Evolutionary conservation across 2,797 vertebrate genomes (phyloP), one percentile per base, ranked within the genome.

Genomic region (Acanthiza pusilla): DNA sequence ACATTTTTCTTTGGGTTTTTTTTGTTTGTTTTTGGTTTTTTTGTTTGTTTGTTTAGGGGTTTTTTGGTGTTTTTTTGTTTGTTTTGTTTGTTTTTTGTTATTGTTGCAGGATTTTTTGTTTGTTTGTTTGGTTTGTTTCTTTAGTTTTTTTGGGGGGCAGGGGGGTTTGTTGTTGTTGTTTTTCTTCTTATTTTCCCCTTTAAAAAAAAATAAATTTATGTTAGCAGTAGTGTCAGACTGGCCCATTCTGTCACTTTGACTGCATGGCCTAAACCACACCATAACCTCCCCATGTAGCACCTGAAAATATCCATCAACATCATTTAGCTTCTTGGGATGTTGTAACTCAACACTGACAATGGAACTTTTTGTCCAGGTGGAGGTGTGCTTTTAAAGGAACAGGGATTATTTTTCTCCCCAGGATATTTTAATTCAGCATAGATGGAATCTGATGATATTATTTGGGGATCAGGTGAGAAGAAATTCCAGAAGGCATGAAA

Each of bases 1-100:
- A 25, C 1, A 0, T 15, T n/a, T 19, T 4, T 16, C 3, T 4
- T 11, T 11, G 16, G 16, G 5, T 47, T 47, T 47, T 47, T 21
- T 22, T 47, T 21, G 8, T 8, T 36, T 36, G 36, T 45, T 45
- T 26, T 19, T 25, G 42, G 42, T 43, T 10, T 17, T 4, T 5
- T 8, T 13, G 36, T 7, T 23, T 13, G 2, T 11, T 5, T 18
- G 42, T 43, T 42, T 42, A 36, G 36, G 36, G 36, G 6, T 16
- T 43, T 17, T 43, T 43, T 43, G 42, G 42, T 16, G 40, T 3
- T 9, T 5, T 4, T 7, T 12, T 2, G 9, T 10, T 20, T 45
- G 43, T 19, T 19, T 45, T 18, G n/a, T n/a, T n/a, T n/a, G n/a
- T n/a, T n/a, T 15, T 13, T 29, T 16, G 40, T 40, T 40, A 15